Base-by-base conservation (phyloP, 2,113 vertebrate species). In the Calypte anna region DNA sequence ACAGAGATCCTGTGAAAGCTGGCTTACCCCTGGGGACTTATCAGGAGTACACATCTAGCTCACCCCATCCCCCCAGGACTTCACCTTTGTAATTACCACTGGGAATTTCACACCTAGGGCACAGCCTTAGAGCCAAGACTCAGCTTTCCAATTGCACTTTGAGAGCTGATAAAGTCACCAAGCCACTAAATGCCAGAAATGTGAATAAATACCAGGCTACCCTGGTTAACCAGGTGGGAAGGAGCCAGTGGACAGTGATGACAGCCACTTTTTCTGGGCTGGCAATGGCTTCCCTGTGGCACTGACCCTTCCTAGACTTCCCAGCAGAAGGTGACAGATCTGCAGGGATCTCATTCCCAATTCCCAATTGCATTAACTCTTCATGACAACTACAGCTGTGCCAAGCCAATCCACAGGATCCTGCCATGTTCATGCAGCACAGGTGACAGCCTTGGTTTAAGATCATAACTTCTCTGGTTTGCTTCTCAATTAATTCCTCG, bases 21-120 rank as follows among this genome's bases (percentile, higher is more conserved):
- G 33, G 0, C 33, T 64, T 54, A 90, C 48, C 68, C 31, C 53
- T 4, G 43, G 33, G 27, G 27, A 48, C 44, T 82, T 75, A 93
- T 72, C 82, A 62, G 90, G 27, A 91, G 27, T 15, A 53, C 44
- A 15, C 25, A 84, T 69, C 67, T 77, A 27, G 48, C 36, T 63
- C 12, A 10, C 5, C 24, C 72, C 64, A 73, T 6, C 80, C 67
- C 46, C 68, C 28, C 38, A 31, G 31, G 61, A 74, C 61, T 76
- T 86, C 40, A 62, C 89, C 80, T 75, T 30, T 64, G 57, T 70
- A 89, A 93, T 59, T 64, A 57, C 66, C 63, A 3, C 53, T 63
- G 94, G 22, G 64, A 93, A 94, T 74, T 38, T 78, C 90, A 67
- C 73, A 88, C 78, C 64, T 64, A 31, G 9, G 80, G 75, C 70